Conservation (phyloP, 2,888 invertebrate genomes). For the Xiphydria camelus region DNA sequence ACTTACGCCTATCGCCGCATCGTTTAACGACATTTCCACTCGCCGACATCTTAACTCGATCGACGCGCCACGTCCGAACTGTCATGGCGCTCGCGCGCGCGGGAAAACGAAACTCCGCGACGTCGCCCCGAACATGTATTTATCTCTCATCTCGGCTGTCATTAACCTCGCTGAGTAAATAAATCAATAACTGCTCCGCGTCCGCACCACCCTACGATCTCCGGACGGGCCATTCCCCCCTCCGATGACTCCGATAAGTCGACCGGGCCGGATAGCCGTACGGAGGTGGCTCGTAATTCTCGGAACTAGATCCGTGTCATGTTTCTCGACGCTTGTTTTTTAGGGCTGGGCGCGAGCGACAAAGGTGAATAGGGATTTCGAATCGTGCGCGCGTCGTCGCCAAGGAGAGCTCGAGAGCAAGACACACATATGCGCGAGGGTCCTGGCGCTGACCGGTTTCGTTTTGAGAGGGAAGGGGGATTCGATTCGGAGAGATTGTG, state of each 20-base stretch:
- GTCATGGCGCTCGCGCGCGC: not conserved
- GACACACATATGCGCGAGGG: not conserved
- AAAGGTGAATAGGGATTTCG: not conserved
- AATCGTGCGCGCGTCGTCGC: not conserved
- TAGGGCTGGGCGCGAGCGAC: too few relatives aligned
- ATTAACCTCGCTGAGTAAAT: conserved; percentile 1
- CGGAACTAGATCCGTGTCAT: conserved; percentile 10
- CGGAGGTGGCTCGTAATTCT: conserved; percentile 9
- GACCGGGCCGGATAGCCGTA: not conserved
- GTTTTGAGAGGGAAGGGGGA: not conserved
- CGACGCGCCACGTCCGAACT: too few relatives aligned
- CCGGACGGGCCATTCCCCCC: not conserved
- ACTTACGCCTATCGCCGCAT: too few relatives aligned
- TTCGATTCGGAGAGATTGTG: too few relatives aligned
- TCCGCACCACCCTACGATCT: not conserved
- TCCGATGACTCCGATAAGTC: conserved; percentile 1
- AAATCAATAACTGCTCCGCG: not conserved
- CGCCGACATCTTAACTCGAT: too few relatives aligned
- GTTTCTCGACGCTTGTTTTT: not conserved
- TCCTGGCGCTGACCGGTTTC: not conserved
- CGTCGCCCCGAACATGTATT: not conserved
- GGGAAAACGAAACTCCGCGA: conserved; percentile 1
- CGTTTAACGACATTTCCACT: too few relatives aligned
- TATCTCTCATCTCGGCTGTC: conserved; percentile 1
- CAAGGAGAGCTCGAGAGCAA: not conserved